phyloP scores from a whole-genome alignment of 2,888 invertebrate genomes.

The Oegoconia quadripuncta region DNA sequence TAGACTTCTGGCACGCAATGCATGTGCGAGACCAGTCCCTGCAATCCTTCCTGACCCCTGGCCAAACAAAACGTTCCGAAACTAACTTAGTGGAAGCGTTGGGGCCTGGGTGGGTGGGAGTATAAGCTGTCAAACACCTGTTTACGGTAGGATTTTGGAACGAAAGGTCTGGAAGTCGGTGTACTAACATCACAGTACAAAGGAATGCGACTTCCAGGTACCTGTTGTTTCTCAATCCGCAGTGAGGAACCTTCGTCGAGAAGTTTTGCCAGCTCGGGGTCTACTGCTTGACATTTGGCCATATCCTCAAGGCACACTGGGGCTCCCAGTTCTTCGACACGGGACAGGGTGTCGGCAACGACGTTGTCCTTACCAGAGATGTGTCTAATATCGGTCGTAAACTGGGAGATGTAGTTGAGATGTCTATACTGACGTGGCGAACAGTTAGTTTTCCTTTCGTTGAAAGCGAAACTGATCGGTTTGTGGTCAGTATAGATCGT shows the following conservation, averaged over 20 bases:
- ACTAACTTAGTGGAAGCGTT: slow-evolving; percentile 10
- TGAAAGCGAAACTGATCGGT: slow-evolving; percentile 32
- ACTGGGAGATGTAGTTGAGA: slow-evolving; percentile 18
- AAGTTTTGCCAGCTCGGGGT: slow-evolving; percentile 4
- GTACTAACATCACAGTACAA: slow-evolving; percentile 21
- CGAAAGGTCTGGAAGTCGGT: slow-evolving; percentile 14
- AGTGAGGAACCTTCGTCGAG: slow-evolving; percentile 5
- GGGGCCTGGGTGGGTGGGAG: slow-evolving; percentile 19
- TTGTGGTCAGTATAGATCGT: slow-evolving; percentile 24
- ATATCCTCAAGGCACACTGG: slow-evolving; percentile 6
- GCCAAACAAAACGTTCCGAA: slow-evolving; percentile 19
- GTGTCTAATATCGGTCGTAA: slow-evolving; percentile 13
- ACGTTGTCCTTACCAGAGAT: slow-evolving; percentile 13
- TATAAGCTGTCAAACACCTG: slow-evolving; percentile 16
- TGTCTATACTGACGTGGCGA: slow-evolving; percentile 14
- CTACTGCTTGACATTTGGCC: slow-evolving; percentile 4
- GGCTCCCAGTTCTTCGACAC: slow-evolving; percentile 18
- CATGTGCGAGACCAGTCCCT: slow-evolving; percentile 16
- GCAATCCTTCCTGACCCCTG: slow-evolving; percentile 16
- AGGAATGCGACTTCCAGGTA: not conserved
- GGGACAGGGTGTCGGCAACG: slow-evolving; percentile 24
- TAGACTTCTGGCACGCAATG: slow-evolving; percentile 13
- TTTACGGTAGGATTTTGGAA: slow-evolving; percentile 10
- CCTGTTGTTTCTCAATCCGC: slow-evolving; percentile 3
- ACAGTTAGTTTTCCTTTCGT: slow-evolving; percentile 19